Base-by-base conservation (phyloP, 2,797 vertebrate genomes). In the Macropodus opercularis region DNA sequence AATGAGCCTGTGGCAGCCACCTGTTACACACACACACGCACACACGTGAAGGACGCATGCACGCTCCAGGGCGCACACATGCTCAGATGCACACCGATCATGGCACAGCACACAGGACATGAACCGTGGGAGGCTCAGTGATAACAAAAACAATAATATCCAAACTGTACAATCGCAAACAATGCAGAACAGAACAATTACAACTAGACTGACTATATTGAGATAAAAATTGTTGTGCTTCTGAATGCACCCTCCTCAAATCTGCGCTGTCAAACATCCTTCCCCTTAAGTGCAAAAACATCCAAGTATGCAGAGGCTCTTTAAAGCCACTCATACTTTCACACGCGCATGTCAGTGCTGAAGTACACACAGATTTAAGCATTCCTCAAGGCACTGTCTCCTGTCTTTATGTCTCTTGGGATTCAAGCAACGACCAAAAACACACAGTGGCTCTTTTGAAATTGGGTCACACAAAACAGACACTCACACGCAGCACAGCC, bases 401-500 rank as follows among this genome's bases (percentile, higher is more conserved):
- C 54, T 63, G 58, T 68, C 66, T 74, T 80, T 75, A 48, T 77
- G 65, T 61, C 11, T 74, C 55, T 32, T 56, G 29, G 15, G 56
- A 66, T 76, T 79, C 53, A 63, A 69, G 67, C 54, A 18, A 69
- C 36, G 53, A 66, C 46, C 64, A 67, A 70, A 80, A 57, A 78
- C 57, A 69, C 58, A 69, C 60, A 64, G 42, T 40, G 43, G 46
- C 77, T 72, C 52, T 72, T 58, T 70, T 53, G 17, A 74, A 87
- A 85, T 19, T 84, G 55, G 84, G 85, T 89, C 87, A 83, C 56
- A 73, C 54, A 63, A 83, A 83, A 77, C 66, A 79, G 54, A 72
- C 74, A 55, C 69, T 44, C 42, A 34, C 59, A 71, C 22, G 38
- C 54, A 13, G 50, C 18, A 12, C 9, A 59, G 56, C 54, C 22